Percentiles rank a stretch among this genome's conserved stretches.
Evolutionary conservation across 2,888 invertebrate genomes (phyloP).

Genomic region (Saturnia japonica): DNA sequence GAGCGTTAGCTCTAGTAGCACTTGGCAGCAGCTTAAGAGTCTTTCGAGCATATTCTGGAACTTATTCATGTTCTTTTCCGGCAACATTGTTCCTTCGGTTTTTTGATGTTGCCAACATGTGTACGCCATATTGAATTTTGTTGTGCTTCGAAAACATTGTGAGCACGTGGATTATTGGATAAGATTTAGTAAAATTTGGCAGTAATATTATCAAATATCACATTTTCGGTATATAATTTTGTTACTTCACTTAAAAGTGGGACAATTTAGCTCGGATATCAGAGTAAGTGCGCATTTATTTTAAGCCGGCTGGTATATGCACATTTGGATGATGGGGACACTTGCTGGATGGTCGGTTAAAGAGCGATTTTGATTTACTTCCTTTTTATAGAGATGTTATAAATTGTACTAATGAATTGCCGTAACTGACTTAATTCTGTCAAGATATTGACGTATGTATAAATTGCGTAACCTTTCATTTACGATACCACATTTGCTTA

Average conservation of each 20-base stretch:
- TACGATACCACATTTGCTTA: conserved; percentile 76
- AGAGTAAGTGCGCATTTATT: conserved; percentile 63
- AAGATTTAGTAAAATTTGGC: conserved; percentile 70
- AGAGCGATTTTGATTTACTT: conserved; percentile 26
- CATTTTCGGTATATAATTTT: conserved; percentile 51
- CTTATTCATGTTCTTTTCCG: neutral
- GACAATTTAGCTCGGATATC: conserved; percentile 53
- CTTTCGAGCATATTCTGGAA: neutral
- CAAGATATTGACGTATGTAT: conserved; percentile 53
- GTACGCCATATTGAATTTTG: conserved; percentile 85
- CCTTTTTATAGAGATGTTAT: conserved; percentile 7
- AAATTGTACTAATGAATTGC: conserved; percentile 8
- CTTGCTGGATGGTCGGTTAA: conserved; percentile 26
- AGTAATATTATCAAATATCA: conserved; percentile 59
- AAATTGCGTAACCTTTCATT: conserved; percentile 81
- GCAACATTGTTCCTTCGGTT: conserved; percentile 21
- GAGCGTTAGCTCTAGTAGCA: too few species aligned
- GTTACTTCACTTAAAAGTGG: conserved; percentile 50
- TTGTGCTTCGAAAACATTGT: conserved; percentile 85
- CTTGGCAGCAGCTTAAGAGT: too few species aligned
- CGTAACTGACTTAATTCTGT: conserved; percentile 26
- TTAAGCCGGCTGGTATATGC: conserved; percentile 62
- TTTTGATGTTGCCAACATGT: conserved; percentile 54
- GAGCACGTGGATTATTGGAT: conserved; percentile 85
- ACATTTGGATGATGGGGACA: conserved; percentile 58